phyloP scores from a whole-genome alignment of 1,140 invertebrate species.

The Episyrphus balteatus region DNA sequence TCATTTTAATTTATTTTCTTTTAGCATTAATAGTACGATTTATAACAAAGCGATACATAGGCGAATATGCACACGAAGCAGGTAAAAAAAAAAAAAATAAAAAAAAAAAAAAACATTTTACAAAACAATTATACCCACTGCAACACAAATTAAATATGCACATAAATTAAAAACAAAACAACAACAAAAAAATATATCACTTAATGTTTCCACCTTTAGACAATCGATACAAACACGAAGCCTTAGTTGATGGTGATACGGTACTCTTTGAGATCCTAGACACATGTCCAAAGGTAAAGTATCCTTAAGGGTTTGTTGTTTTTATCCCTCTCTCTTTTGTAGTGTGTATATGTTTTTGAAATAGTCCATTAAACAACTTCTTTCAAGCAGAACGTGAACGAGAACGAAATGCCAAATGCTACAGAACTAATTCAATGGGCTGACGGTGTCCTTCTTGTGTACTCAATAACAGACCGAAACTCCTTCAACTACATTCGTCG shows the following conservation, averaged over 20 bases:
- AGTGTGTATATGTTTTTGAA: slow-evolving; percentile 1
- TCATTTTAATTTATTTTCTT: slow-evolving; percentile 32
- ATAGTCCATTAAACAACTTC: background rate
- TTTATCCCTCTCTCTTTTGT: background rate
- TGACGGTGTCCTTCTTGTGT: slow-evolving; percentile 78
- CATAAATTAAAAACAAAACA: slow-evolving; percentile 1
- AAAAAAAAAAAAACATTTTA: no score
- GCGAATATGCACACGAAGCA: slow-evolving; percentile 86
- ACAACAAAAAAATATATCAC: background rate
- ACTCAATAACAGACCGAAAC: slow-evolving; percentile 78
- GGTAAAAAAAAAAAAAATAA: slow-evolving; percentile 43
- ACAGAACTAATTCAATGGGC: slow-evolving; percentile 73
- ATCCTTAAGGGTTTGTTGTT: background rate
- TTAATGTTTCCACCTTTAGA: slow-evolving; percentile 42
- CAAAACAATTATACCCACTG: background rate
- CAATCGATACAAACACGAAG: slow-evolving; percentile 83
- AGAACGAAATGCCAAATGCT: slow-evolving; percentile 59
- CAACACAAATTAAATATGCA: background rate
- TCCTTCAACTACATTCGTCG: slow-evolving; percentile 77
- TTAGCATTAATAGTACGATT: slow-evolving; percentile 80
- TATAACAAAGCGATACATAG: slow-evolving; percentile 79
- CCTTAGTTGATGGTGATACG: slow-evolving; percentile 79
- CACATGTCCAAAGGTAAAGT: slow-evolving; percentile 55
- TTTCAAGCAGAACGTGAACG: slow-evolving; percentile 45
- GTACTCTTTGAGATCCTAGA: slow-evolving; percentile 87